phyloP scores from a whole-genome alignment of 2,797 vertebrate species.

The Sebastes itinus region DNA sequence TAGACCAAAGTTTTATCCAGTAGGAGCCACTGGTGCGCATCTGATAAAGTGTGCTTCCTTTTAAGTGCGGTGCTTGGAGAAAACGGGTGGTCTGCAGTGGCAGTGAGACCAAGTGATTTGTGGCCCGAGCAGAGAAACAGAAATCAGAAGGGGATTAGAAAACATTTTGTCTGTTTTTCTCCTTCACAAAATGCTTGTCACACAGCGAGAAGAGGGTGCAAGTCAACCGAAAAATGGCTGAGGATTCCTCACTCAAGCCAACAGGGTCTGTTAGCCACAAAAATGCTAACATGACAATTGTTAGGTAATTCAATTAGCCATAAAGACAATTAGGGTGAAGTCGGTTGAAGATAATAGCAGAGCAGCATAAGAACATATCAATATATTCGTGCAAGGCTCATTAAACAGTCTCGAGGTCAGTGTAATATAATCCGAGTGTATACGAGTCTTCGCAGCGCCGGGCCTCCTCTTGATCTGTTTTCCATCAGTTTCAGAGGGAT shows the following conservation, averaged over 20 bases:
- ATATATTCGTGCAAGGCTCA: slow-evolving; percentile 13
- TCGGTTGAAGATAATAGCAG: background rate
- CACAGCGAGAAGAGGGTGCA: background rate
- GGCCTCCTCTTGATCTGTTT: slow-evolving; percentile 54
- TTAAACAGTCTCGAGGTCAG: slow-evolving; percentile 15
- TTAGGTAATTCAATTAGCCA: slow-evolving; percentile 42
- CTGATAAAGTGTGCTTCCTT: slow-evolving; percentile 55
- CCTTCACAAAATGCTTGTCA: slow-evolving; percentile 26
- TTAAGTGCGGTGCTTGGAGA: slow-evolving; percentile 12
- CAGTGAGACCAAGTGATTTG: slow-evolving; percentile 32
- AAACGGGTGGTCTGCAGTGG: slow-evolving; percentile 49
- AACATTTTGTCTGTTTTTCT: slow-evolving; percentile 59
- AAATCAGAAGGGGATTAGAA: slow-evolving; percentile 47
- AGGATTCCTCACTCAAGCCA: slow-evolving; percentile 1
- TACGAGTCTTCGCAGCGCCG: background rate
- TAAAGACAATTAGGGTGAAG: slow-evolving; percentile 17
- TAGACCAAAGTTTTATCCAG: slow-evolving; percentile 36
- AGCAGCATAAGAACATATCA: slow-evolving; percentile 9
- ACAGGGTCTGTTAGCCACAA: background rate
- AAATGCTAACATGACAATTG: slow-evolving; percentile 21
- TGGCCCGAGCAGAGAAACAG: slow-evolving; percentile 25
- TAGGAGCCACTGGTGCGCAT: slow-evolving; percentile 15
- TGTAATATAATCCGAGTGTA: slow-evolving; percentile 15
- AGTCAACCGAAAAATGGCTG: background rate
- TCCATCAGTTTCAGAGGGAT: slow-evolving; percentile 53